Base-by-base conservation (phyloP, 1,140 invertebrate genomes). In the Vanessa tameamea region DNA sequence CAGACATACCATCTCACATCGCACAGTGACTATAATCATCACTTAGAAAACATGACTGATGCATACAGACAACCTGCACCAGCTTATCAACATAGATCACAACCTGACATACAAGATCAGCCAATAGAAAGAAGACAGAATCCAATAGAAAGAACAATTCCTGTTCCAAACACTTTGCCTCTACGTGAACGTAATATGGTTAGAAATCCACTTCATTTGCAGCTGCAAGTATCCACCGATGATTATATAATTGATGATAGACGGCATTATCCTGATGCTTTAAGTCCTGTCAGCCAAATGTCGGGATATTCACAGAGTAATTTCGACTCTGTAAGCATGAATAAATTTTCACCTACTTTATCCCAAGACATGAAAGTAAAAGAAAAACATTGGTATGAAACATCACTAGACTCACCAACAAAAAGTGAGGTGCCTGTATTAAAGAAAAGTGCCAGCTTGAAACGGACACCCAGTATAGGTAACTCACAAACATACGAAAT, bases 381-480 rank as follows among this genome's bases (percentile, higher is more conserved):
- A 79, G 95, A 96, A 78, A 96, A 96, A 80, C 95, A 96, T 66
- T 96, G 96, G 96, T 95, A 95, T 83, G 96, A 96, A 87, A 96
- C 95, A 1, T 95, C 95, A 9, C 83, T 96, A 57, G 96, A 96
- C 89, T 94, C 94, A 0, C 94, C 93, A 37, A 93, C 93, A 12
- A 91, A 85, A 83, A 31, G 51, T 47, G 88, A 90, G 70, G 69
- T 81, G 15, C 84, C 89, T 57, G 73, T 86, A 37, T 69, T 90
- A 14, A 90, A 88, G 75, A 92, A 92, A 82, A 90, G 84, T 72
- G 79, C 86, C 13, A 87, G 87, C 64, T 78, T 93, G 23, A 92
- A 92, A 73, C 69, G 91, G n/a, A 89, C 90, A 43, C 88, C 91
- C 2, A 93, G 93, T 78, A 80, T 89, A 76, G 90, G 89, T 47